phyloP scores from a whole-genome alignment of 2,888 invertebrate species.

The Aphrophora alni region DNA sequence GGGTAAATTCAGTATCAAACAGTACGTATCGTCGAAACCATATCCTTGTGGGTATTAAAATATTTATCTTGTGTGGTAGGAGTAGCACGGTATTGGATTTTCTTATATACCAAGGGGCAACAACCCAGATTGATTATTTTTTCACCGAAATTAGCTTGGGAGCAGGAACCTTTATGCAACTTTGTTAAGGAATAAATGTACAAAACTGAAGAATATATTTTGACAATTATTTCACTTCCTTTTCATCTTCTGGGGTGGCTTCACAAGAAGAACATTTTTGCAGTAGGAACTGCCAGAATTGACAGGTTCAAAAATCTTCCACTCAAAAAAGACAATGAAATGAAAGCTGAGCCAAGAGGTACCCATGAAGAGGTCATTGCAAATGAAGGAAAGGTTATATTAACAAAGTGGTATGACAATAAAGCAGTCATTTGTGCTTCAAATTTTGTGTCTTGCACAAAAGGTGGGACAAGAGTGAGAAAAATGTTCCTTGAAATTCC shows the following conservation, averaged over 20 bases:
- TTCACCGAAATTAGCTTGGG: constrained; percentile 41
- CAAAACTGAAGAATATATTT: constrained; percentile 38
- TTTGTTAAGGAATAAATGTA: constrained; percentile 24
- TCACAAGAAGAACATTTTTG: constrained; percentile 22
- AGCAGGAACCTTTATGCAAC: constrained; percentile 40
- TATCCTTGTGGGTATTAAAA: constrained; percentile 47
- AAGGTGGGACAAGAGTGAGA: constrained; percentile 45
- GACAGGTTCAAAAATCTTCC: constrained; percentile 38
- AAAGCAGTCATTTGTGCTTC: constrained; percentile 46
- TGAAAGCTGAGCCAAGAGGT: constrained; percentile 29
- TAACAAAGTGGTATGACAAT: constrained; percentile 48
- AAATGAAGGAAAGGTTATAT: constrained; percentile 37
- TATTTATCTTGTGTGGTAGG: constrained; percentile 46
- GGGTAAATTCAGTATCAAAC: constrained; percentile 47
- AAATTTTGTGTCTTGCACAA: constrained; percentile 43
- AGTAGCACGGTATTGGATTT: constrained; percentile 47
- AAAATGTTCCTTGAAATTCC: constrained; percentile 43
- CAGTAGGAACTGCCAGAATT: constrained; percentile 38
- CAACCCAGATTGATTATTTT: constrained; percentile 40
- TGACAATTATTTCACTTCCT: constrained; percentile 43
- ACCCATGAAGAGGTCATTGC: constrained; percentile 22
- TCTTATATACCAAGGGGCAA: constrained; percentile 46
- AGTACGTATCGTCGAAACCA: constrained; percentile 49
- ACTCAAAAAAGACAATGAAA: constrained; percentile 32
- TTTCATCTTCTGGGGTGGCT: constrained; percentile 29